These are phyloP conservation scores for Formica aserva DNA, from an alignment of 2,888 invertebrate genomes.

Conservation along the genomic window DNA sequence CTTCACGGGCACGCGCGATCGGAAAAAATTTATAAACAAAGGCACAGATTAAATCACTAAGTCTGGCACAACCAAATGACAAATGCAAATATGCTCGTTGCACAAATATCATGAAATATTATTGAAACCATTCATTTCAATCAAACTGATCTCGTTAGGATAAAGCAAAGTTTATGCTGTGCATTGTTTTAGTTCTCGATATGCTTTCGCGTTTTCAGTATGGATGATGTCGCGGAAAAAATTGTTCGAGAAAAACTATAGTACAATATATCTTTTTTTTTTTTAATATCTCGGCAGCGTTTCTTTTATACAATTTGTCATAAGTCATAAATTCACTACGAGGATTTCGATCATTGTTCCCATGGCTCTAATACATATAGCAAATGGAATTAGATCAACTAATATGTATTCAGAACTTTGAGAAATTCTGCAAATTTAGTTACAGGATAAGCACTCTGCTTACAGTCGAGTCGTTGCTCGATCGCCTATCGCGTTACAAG, in stretches of 20 bases:
- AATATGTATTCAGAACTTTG: constrained; percentile 43
- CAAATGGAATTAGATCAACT: constrained; percentile 28
- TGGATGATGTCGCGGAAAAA: not conserved
- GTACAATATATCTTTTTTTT: not conserved
- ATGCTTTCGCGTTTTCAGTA: constrained; percentile 9
- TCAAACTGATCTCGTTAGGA: constrained; percentile 29
- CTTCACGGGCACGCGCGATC: not conserved
- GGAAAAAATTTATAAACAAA: constrained; percentile 46
- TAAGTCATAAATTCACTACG: not conserved
- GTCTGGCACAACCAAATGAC: not conserved
- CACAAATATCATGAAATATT: constrained; percentile 19
- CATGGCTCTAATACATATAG: not conserved
- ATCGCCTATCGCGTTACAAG: constrained; percentile 43
- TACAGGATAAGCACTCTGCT: constrained; percentile 43
- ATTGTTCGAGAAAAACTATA: not conserved
- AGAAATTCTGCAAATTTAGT: constrained; percentile 53
- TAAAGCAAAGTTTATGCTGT: constrained; percentile 24
- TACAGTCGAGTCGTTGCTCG: constrained; percentile 34
- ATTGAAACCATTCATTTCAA: constrained; percentile 22
- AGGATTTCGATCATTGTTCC: constrained; percentile 27
- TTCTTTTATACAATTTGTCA: not conserved
- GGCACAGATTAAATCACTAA: constrained; percentile 32
- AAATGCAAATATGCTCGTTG: constrained; percentile 39
- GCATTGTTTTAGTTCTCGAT: constrained; percentile 18
- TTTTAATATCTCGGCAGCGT: not conserved